phyloP scores from a whole-genome alignment of 2,888 invertebrate species.

The Eupithecia vulgata region DNA sequence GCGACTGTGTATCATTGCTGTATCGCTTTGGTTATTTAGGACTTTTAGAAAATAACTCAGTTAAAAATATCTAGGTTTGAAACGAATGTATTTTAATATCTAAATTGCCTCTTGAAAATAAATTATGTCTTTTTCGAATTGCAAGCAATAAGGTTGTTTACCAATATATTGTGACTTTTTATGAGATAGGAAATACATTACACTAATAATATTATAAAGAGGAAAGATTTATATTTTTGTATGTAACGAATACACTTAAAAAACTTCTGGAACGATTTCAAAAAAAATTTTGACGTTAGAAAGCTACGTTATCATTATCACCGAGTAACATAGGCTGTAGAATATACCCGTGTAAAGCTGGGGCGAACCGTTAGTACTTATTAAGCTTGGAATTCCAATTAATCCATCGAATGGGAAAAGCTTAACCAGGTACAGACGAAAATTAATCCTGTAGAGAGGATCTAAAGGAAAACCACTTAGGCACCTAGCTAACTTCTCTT shows the following conservation, averaged over 20 bases:
- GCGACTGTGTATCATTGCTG: constrained; percentile 3
- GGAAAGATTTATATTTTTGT: too few species aligned
- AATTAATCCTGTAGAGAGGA: not conserved
- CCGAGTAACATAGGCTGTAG: too few species aligned
- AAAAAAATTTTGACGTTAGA: too few species aligned
- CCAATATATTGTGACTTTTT: not conserved
- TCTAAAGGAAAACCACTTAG: too few species aligned
- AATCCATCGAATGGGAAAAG: not conserved
- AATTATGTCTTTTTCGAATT: not conserved
- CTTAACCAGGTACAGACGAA: not conserved
- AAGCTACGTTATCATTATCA: too few species aligned
- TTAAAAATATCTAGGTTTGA: not conserved
- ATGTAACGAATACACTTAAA: too few species aligned
- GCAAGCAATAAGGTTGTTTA: not conserved
- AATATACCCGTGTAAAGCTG: too few species aligned
- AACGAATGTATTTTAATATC: not conserved
- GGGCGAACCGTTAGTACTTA: too few species aligned
- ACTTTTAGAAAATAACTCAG: not conserved
- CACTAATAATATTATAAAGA: too few species aligned
- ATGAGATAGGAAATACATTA: not conserved
- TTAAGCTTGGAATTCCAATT: not conserved
- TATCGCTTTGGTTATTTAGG: not conserved
- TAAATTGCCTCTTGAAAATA: not conserved
- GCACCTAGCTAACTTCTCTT: too few species aligned
- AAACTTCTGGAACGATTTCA: too few species aligned